Percentiles rank a stretch among this genome's conserved stretches.
phyloP scores from a whole-genome alignment of 2,797 vertebrate species.

The Alauda arvensis region DNA sequence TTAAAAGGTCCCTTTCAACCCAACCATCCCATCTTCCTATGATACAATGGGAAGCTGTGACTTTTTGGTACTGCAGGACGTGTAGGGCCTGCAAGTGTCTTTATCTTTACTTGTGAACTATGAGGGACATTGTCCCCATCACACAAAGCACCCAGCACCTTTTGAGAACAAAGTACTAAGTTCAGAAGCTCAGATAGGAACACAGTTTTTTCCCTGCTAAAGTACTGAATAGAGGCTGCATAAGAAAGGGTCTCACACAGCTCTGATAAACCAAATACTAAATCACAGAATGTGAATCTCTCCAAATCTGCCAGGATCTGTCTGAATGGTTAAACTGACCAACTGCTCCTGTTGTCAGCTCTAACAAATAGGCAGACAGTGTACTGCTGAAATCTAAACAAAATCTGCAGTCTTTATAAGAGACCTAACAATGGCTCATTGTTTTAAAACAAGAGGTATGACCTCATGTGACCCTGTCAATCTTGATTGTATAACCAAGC shows the following conservation, averaged over 20 bases:
- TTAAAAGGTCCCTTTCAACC: neutral
- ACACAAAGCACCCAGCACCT: neutral
- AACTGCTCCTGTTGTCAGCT: constrained; percentile 54
- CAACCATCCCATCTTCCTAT: neutral
- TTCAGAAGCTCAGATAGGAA: neutral
- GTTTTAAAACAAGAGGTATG: constrained; percentile 57
- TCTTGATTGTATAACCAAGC: constrained; percentile 50
- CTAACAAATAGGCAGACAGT: constrained; percentile 54
- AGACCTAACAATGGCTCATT: constrained; percentile 64
- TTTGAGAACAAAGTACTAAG: neutral
- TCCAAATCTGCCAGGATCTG: neutral
- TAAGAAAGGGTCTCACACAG: neutral
- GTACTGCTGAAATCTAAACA: constrained; percentile 65
- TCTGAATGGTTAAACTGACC: constrained; percentile 28
- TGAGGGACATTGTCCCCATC: neutral
- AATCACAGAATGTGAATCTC: neutral
- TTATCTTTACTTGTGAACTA: neutral
- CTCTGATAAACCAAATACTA: constrained; percentile 17
- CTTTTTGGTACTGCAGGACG: neutral
- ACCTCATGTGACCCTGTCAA: constrained; percentile 54
- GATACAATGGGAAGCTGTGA: neutral
- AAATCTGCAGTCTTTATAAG: constrained; percentile 51
- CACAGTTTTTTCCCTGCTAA: neutral
- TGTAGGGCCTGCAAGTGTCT: neutral
- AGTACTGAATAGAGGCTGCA: neutral